Conservation (phyloP, 2,888 invertebrate species). For the Schizotus pectinicornis region DNA sequence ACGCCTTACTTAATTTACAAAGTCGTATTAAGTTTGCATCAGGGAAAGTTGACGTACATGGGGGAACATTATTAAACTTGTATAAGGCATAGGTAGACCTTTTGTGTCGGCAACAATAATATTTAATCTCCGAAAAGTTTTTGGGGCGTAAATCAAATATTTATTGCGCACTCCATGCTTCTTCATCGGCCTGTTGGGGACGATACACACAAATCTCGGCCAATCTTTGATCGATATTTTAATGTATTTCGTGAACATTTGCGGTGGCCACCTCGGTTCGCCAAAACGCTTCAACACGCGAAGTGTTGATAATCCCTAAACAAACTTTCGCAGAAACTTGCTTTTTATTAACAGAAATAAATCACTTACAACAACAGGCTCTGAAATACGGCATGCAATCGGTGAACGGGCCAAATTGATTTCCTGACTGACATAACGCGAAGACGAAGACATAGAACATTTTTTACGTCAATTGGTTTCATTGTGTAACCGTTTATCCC, state of each 20-base stretch:
- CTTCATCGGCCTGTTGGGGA: background rate
- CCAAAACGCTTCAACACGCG: constrained; percentile 15
- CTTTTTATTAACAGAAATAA: constrained; percentile 21
- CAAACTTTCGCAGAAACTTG: constrained; percentile 14
- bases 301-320: constrained; percentile 15
- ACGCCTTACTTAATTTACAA: no score
- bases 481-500: no score
- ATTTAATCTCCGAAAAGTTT: background rate
- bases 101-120: no score
- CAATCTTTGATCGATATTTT: constrained; percentile 15
- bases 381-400: constrained; percentile 1
- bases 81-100: no score
- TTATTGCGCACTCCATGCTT: background rate
- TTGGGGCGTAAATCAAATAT: background rate
- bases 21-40: no score
- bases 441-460: background rate
- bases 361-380: constrained; percentile 9
- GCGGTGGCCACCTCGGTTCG: constrained; percentile 2
- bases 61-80: no score
- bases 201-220: background rate
- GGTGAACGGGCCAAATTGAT: background rate
- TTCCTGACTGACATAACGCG: background rate
- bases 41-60: no score
- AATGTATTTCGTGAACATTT: constrained; percentile 12
- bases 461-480: background rate